Evolutionary conservation across 2,797 vertebrate species (phyloP).

Genomic region (Neoniphon sammara): DNA sequence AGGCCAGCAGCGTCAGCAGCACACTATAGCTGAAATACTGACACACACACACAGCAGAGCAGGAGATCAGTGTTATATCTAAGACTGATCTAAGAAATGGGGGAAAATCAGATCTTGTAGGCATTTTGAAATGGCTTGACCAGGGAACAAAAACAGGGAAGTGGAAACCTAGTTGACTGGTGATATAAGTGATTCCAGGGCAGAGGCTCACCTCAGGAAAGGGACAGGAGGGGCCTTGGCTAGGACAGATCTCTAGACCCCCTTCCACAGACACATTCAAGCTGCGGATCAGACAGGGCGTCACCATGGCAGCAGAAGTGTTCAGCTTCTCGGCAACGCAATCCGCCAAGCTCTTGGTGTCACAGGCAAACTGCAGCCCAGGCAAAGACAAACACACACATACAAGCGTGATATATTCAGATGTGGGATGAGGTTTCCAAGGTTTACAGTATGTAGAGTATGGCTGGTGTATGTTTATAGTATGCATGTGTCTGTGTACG

Average conservation of each 20-base stretch:
- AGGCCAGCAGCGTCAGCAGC: constrained; percentile 93
- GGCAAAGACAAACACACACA: constrained; percentile 13
- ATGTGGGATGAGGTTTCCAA: background rate
- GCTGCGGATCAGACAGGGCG: constrained; percentile 88
- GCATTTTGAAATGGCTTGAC: constrained; percentile 3
- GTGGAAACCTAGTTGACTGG: background rate
- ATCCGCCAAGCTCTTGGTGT: constrained; percentile 85
- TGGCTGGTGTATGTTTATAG: background rate
- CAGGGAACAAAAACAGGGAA: background rate
- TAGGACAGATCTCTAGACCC: constrained; percentile 85
- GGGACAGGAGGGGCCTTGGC: constrained; percentile 85
- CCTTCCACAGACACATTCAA: constrained; percentile 88
- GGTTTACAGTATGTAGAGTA: background rate
- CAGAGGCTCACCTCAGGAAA: constrained; percentile 89
- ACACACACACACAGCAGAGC: constrained; percentile 40
- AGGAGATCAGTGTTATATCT: background rate
- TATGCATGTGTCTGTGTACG: background rate
- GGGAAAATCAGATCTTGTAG: too few relatives aligned
- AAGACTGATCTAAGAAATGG: background rate
- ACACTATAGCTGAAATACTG: constrained; percentile 94
- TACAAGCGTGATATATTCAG: background rate
- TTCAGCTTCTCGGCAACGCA: constrained; percentile 89
- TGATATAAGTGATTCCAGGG: background rate
- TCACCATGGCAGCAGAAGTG: constrained; percentile 84
- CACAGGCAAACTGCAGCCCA: constrained; percentile 89